Evolutionary conservation across 1,140 invertebrate genomes (phyloP), one percentile per base, ranked within the genome.

Genomic region (Conus ventricosus): DNA sequence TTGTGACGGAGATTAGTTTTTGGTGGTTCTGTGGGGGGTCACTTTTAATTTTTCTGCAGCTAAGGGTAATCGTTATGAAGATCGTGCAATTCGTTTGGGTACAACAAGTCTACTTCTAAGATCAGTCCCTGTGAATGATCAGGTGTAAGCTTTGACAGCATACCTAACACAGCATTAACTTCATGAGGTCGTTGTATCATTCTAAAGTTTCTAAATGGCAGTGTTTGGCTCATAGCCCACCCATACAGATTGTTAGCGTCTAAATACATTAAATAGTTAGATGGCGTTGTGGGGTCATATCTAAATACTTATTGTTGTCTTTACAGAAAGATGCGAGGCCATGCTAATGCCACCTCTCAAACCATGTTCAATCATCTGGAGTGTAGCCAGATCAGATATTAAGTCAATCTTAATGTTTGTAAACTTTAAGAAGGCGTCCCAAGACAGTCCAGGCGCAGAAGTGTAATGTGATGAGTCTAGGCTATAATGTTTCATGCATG

Each of bases 21-120:
- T 0, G 86, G 57, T 87, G 67, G 88, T 15, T n/a, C 27, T 10
- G 80, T 55, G 39, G 3, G 39, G 39, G 39, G 4, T 83, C 55
- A 53, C 82, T 20, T n/a, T 55, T 13, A 78, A 23, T 55, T 76
- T 76, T 91, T 96, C 94, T 15, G 95, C 91, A 88, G 95, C 95
- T 89, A 63, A 96, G 95, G 96, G 63, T 96, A 95, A 90, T 96
- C 95, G 88, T 94, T 95, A 92, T 96, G 96, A 3, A n/a, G 11
- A 75, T 96, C 94, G 93, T 96, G 96, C 20, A 96, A 80, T 39
- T 95, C 7, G 83, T 91, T 8, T 0, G 94, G 93, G 89, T 95
- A 95, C 5, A 91, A 76, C 20, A 95, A 71, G 88, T 94, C 90
- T 13, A 94, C 90, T 80, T 97, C 96, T 63, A 96, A 91, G 85